Evolutionary conservation across 1,140 invertebrate genomes (phyloP).

Genomic region (Drosophila punjabiensis): DNA sequence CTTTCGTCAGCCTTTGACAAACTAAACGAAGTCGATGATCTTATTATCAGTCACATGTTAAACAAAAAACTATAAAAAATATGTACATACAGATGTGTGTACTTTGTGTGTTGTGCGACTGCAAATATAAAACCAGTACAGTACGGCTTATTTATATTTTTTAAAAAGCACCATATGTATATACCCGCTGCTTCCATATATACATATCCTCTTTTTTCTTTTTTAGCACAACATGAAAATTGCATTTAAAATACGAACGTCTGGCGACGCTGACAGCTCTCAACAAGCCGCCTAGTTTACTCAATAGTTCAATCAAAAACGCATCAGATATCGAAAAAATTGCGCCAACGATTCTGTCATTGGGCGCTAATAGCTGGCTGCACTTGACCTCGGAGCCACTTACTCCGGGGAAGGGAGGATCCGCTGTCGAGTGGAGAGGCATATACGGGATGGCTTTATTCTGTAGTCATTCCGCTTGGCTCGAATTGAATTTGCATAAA

Average conservation of each 20-base stretch:
- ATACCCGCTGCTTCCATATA: neutral
- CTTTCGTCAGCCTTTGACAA: no score
- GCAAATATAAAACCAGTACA: neutral
- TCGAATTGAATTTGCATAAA: constrained; percentile 59
- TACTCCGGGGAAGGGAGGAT: neutral
- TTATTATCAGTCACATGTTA: neutral
- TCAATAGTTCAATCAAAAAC: constrained; percentile 44
- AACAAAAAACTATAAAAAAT: neutral
- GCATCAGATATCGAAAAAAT: constrained; percentile 28
- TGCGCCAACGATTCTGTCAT: constrained; percentile 36
- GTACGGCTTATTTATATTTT: neutral
- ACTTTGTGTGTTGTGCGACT: neutral
- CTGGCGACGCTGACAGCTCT: constrained; percentile 26
- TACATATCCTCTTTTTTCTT: neutral
- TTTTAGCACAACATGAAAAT: constrained; percentile 31
- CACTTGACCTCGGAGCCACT: constrained; percentile 52
- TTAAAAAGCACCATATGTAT: no score
- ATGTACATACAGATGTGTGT: neutral
- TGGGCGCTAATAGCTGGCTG: constrained; percentile 38
- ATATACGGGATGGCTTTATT: constrained; percentile 10
- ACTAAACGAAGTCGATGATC: no score
- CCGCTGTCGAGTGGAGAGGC: neutral
- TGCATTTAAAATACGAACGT: constrained; percentile 35
- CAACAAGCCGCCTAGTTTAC: constrained; percentile 21
- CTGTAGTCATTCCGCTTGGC: constrained; percentile 23